Base-by-base conservation (phyloP, 2,888 invertebrate species). In the Biston stratarius region DNA sequence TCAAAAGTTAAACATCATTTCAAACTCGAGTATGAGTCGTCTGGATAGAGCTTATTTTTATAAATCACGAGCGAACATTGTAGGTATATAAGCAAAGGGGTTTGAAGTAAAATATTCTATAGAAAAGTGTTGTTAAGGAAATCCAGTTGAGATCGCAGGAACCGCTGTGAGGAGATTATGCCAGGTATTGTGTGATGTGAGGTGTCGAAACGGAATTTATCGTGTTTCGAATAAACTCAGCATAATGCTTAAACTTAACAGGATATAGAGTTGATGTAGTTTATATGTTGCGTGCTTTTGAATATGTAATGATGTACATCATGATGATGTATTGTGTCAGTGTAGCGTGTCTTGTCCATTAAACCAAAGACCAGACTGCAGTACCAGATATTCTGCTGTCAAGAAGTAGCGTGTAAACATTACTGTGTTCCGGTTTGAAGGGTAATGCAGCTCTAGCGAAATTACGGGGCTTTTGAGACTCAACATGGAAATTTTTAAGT, bases 131-230 rank as follows among this genome's bases (percentile, higher is more conserved):
- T 73, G 69, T 61, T 65, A 57, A 69, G 65, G 63, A 73, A 71
- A 71, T 67, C 73, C 69, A 69, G 69, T 71, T 67, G 58, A 71
- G 65, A 71, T 67, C 64, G 48, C 56, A 69, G 63, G 52, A 65
- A 63, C 62, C 65, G 40, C 58, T 57, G 52, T 69, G 71, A 69
- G 73, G 34, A 73, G 71, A 73, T 73, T 73, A 69, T 62, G 59
- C 51, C 53, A 55, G 52, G 60, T 58, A 66, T 69, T 64, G 61
- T 67, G 55, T 57, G 45, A 47, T 24, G 55, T 15, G 51, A 44
- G 49, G 55, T 34, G 55, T 38, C n/a, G 40, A 52, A 44, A 42
- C 34, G 53, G 12, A 61, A 36, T 59, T 58, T 62, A 62, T 59
- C 67, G 36, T 44, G 36, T 59, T 42, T 36, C 42, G n/a, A 42